Evolutionary conservation across 2,113 vertebrate species (phyloP), one percentile per base, ranked within the genome.

Genomic region (Orthochromis malagaraziensis): DNA sequence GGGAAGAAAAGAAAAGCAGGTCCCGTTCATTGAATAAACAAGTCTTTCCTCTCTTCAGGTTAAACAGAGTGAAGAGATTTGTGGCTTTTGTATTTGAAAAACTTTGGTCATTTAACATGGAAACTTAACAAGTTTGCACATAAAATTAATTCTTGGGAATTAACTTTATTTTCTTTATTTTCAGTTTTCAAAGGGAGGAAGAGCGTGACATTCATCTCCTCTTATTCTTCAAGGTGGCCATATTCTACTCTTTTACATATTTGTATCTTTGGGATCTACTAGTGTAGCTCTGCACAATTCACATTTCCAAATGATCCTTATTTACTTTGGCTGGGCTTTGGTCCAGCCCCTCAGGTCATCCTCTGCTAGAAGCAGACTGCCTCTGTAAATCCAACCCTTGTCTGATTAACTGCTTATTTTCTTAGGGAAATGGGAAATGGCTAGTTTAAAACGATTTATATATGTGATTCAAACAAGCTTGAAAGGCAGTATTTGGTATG

Each of bases 181-280:
- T 35, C 60, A 21, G 33, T 65, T 65, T n/a, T 38, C 33, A 65
- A 65, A 65, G 33, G 0, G 1, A 7, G 31, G 6, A 2, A n/a
- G 58, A 33, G 58, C 2, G 3, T 63, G 58, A 35, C 17, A 63
- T 65, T 7, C 17, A 65, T 65, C 17, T 12, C 17, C 60, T n/a
- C 33, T 38, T 65, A 35, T 65, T 65, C 31, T 35, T 65, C 31
- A 5, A 65, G 2, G 6, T 65, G 58, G 16, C 9, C 1, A 0
- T 11, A n/a, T 35, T 65, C 33, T 65, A 7, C 60, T 65, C 6
- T 1, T 38, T 65, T 65, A 12, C 17, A 65, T 35, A 65, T 38
- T 65, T 65, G 33, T 7, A 38, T 35, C 19, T 12, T 65, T 13
- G 33, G 1, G 33, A 38, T 65, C 60, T 38, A 38, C 17, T 65